These are phyloP conservation scores for Loripinus fragilis DNA, from an alignment of 2,888 invertebrate genomes.

Conservation along the genomic window DNA sequence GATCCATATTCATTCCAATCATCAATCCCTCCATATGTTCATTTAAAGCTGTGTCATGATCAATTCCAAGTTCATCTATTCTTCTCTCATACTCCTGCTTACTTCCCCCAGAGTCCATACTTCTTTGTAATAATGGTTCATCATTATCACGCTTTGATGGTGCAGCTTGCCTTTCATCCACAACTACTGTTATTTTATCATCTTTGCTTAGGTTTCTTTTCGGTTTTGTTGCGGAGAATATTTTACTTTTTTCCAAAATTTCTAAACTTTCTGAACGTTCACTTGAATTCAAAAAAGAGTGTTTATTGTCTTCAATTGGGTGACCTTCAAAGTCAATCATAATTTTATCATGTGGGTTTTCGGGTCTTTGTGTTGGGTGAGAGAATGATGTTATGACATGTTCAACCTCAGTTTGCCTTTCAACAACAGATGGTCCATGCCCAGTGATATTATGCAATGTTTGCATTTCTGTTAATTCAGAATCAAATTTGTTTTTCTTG, in stretches of 20 bases:
- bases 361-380: background rate
- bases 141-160: background rate
- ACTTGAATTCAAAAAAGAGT: background rate
- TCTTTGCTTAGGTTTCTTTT: background rate
- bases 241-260: background rate
- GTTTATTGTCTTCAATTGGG: background rate
- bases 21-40: slow-evolving; percentile 5
- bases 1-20: slow-evolving; percentile 9
- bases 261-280: background rate
- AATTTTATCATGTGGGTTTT: background rate
- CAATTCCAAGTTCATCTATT: background rate
- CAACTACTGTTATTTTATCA: background rate
- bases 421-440: background rate
- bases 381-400: background rate
- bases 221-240: background rate
- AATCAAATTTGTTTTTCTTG: background rate
- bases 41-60: background rate
- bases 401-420: background rate
- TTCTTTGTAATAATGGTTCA: background rate
- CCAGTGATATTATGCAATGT: background rate
- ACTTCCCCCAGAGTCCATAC: background rate
- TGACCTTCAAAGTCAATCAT: background rate
- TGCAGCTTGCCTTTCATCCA: background rate
- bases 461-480: background rate
- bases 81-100: background rate